Evolutionary conservation across 2,888 invertebrate species (phyloP).

Genomic region (Drosophila borealis): DNA sequence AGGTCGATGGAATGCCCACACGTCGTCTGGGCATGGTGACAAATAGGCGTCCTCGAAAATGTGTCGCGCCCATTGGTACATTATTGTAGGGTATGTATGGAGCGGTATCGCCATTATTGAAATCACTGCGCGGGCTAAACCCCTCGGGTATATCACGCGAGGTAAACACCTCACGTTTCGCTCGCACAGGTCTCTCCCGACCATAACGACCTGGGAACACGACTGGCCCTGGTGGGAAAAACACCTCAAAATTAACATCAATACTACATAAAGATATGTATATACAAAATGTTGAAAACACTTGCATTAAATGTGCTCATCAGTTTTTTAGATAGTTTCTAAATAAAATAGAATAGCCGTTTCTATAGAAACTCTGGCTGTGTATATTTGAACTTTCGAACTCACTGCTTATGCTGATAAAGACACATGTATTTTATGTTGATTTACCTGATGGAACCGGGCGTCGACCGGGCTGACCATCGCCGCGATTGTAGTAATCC

Average conservation of each 20-base stretch:
- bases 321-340: too few relatives aligned
- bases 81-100: constrained; percentile 83
- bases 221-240: constrained; percentile 49
- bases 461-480: constrained; percentile 14
- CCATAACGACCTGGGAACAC: constrained; percentile 48
- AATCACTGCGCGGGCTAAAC: constrained; percentile 22
- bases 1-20: constrained; percentile 87
- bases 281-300: not conserved
- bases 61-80: constrained; percentile 84
- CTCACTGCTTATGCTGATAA: constrained; percentile 4
- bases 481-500: constrained; percentile 79
- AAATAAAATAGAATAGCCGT: too few relatives aligned
- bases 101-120: not conserved
- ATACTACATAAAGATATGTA: not conserved
- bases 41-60: constrained; percentile 87
- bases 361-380: too few relatives aligned
- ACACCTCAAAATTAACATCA: not conserved
- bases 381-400: not conserved
- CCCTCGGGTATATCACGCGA: constrained; percentile 56
- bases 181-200: not conserved
- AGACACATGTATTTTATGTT: not conserved
- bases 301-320: too few relatives aligned
- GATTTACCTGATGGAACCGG: constrained; percentile 54
- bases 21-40: constrained; percentile 90
- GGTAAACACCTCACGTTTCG: constrained; percentile 55